phyloP scores from a whole-genome alignment of 2,113 vertebrate genomes.

The Rutilus rutilus region DNA sequence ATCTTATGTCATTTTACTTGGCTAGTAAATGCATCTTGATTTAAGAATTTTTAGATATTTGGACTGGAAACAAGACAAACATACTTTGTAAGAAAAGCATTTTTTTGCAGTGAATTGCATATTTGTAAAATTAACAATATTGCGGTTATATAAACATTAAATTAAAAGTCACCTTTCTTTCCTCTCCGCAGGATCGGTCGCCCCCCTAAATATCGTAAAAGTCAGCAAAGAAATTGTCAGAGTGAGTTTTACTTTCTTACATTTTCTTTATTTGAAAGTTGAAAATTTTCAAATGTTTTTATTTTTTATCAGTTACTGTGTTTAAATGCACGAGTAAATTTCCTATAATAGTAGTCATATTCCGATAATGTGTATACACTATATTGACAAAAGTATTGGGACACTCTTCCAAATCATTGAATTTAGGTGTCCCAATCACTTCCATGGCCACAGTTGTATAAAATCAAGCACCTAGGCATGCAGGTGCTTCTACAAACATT shows the following conservation, averaged over 20 bases:
- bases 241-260: conserved; percentile 76
- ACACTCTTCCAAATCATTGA: too few species aligned
- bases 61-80: too few species aligned
- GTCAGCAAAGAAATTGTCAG: conserved; percentile 90
- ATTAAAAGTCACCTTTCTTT: not conserved
- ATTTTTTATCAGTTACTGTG: not conserved
- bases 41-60: too few species aligned
- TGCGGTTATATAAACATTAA: not conserved
- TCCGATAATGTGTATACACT: not conserved
- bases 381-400: too few species aligned
- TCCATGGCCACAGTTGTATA: too few species aligned
- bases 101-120: too few species aligned
- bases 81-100: too few species aligned
- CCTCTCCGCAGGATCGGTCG: conserved; percentile 83
- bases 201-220: conserved; percentile 94
- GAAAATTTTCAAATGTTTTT: not conserved
- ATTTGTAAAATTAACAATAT: not conserved
- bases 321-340: not conserved
- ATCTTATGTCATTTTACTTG: too few species aligned
- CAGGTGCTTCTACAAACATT: too few species aligned
- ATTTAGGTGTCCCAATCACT: too few species aligned
- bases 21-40: too few species aligned
- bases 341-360: not conserved
- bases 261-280: not conserved
- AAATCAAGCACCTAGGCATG: too few species aligned